Conservation (phyloP, 1,140 invertebrate genomes). For the Scaptomyza hsui region DNA sequence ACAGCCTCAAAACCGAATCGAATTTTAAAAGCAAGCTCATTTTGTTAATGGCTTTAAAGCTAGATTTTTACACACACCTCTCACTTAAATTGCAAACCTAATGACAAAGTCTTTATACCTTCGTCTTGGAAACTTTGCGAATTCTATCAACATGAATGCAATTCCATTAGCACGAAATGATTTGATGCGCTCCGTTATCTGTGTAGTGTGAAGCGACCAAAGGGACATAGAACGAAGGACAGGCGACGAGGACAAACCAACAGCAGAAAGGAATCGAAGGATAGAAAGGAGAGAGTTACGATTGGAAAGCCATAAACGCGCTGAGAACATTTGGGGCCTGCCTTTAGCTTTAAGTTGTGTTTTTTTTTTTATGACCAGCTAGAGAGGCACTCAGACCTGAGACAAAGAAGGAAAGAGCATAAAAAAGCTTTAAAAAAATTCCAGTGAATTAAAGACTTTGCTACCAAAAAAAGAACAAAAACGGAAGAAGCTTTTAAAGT, state of each 20-base stretch:
- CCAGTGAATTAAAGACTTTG: too few species aligned
- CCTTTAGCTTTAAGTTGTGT: constrained; percentile 4
- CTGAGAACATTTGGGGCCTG: constrained; percentile 9
- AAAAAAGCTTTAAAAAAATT: neutral
- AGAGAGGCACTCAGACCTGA: constrained; percentile 34
- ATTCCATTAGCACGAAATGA: constrained; percentile 80
- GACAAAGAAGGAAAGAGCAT: neutral
- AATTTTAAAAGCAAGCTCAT: too few species aligned
- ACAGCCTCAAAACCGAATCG: too few species aligned
- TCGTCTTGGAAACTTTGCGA: neutral
- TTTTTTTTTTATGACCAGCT: constrained; percentile 30
- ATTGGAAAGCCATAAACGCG: constrained; percentile 75
- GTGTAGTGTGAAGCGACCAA: constrained; percentile 47
- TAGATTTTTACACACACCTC: too few species aligned
- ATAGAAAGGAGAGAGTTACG: constrained; percentile 21
- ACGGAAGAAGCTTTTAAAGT: neutral
- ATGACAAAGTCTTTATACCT: constrained; percentile 3
- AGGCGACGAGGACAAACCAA: constrained; percentile 1
- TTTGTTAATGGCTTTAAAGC: too few species aligned
- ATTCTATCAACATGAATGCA: constrained; percentile 75
- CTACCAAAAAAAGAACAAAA: too few species aligned
- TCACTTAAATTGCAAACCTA: neutral
- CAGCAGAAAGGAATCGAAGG: neutral
- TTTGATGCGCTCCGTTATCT: constrained; percentile 70
- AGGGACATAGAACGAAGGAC: neutral